A percentile compares a stretch with the other conserved stretches of the same genome.
phyloP scores from a whole-genome alignment of 2,113 vertebrate genomes.

The Pipra filicauda region DNA sequence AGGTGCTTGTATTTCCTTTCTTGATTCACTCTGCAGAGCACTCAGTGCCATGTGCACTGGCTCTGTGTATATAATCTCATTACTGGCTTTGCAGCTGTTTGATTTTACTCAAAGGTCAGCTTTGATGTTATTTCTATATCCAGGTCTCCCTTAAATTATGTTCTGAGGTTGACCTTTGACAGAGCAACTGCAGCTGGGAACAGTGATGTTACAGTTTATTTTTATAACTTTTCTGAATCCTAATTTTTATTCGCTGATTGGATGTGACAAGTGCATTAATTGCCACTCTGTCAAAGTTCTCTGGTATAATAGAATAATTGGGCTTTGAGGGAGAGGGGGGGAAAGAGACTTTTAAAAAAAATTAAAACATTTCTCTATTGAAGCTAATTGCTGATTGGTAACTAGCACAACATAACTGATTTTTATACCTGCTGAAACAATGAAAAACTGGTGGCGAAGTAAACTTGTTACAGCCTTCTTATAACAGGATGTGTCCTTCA shows the following conservation, averaged over 20 bases:
- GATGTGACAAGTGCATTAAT: conserved; percentile 55
- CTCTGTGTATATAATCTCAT: background rate
- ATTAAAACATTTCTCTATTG: background rate
- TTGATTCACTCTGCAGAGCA: background rate
- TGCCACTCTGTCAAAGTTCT: background rate
- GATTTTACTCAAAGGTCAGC: background rate
- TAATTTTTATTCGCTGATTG: conserved; percentile 20
- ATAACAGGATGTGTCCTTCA: background rate
- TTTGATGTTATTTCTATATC: conserved; percentile 48
- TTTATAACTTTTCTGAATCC: conserved; percentile 38
- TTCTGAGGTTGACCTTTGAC: conserved; percentile 66
- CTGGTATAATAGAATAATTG: background rate
- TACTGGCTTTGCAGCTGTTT: conserved; percentile 7
- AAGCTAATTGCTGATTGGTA: background rate
- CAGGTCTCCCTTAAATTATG: conserved; percentile 47
- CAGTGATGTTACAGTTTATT: conserved; percentile 15
- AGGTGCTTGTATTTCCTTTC: background rate
- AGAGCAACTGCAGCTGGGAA: conserved; percentile 7
- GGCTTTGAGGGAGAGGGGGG: background rate
- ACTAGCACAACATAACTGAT: background rate
- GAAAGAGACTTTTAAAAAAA: background rate
- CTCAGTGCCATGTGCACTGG: background rate
- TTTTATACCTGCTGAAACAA: background rate
- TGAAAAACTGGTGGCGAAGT: background rate
- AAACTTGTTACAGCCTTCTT: background rate